These are phyloP conservation scores for Colletes latitarsis DNA, from an alignment of 1,140 invertebrate species.

Conservation along the genomic window DNA sequence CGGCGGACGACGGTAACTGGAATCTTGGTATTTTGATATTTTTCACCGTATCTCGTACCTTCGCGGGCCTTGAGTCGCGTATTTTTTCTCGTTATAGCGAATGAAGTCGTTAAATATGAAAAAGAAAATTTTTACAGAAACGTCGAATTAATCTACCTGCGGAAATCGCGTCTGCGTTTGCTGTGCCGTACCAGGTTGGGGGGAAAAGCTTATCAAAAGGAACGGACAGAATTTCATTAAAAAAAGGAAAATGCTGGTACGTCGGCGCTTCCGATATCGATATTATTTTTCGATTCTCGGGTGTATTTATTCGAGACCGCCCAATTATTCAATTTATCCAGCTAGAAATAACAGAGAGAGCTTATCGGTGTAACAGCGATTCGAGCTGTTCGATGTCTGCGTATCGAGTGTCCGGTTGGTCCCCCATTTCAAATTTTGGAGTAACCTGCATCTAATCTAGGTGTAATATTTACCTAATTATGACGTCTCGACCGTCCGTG, in stretches of 20 bases:
- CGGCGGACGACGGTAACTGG: too few relatives aligned
- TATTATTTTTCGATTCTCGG: not conserved
- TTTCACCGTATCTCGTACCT: too few relatives aligned
- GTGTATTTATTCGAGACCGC: not conserved
- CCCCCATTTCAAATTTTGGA: too few relatives aligned
- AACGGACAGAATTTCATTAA: not conserved
- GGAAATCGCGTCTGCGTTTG: slow-evolving; percentile 1
- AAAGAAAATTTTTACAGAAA: slow-evolving; percentile 3
- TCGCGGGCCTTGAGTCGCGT: too few relatives aligned
- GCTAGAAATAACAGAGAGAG: not conserved
- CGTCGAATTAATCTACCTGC: slow-evolving; percentile 21
- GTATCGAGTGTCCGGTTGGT: too few relatives aligned
- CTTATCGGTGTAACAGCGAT: not conserved
- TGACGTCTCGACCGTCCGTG: too few relatives aligned
- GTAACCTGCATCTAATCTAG: too few relatives aligned
- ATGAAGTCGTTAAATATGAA: too few relatives aligned
- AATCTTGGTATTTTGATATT: too few relatives aligned
- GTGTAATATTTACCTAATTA: too few relatives aligned
- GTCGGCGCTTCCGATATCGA: not conserved
- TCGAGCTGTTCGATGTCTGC: not conserved
- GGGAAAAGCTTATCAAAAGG: not conserved
- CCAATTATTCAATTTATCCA: not conserved
- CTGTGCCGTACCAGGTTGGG: not conserved
- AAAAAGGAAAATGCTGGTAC: not conserved
- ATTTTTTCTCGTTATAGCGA: too few relatives aligned